Conservation (phyloP, 2,113 vertebrate genomes). For the Parotia lawesii region DNA sequence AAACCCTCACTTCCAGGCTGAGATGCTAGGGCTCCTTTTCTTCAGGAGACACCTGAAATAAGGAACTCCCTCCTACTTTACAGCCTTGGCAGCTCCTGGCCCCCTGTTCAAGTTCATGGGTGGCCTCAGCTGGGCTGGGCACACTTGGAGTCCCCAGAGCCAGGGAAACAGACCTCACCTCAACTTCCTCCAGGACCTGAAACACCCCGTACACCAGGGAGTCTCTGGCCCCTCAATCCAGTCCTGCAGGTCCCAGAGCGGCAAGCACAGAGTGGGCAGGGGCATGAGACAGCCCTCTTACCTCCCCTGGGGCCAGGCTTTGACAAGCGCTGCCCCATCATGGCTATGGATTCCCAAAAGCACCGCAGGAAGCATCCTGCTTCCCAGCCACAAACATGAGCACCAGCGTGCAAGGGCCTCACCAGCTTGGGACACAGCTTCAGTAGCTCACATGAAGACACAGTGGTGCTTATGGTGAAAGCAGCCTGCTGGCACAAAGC, state of each 20-base stretch:
- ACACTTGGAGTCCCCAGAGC: background rate
- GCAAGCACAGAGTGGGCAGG: background rate
- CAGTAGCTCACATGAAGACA: background rate
- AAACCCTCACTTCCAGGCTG: background rate
- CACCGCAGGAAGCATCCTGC: background rate
- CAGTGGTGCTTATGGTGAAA: background rate
- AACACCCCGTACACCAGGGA: background rate
- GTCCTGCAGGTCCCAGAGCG: background rate
- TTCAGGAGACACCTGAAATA: background rate
- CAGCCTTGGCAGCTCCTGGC: background rate
- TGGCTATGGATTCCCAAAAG: background rate
- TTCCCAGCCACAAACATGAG: background rate
- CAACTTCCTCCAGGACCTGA: background rate
- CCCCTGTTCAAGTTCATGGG: background rate
- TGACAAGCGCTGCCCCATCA: background rate
- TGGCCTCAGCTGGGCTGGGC: background rate
- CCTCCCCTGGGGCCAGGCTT: no score
- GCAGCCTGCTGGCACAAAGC: background rate
- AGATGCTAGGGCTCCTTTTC: background rate
- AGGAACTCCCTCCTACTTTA: background rate
- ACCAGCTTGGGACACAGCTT: no score
- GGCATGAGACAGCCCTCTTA: background rate
- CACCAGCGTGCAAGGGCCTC: background rate
- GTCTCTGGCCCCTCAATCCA: background rate
- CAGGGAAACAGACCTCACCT: background rate